A percentile compares a stretch with the other conserved stretches of the same genome.
These are phyloP conservation scores for Sphenodon punctatus DNA, from an alignment of 2,797 vertebrate species.

Conservation along the genomic window DNA sequence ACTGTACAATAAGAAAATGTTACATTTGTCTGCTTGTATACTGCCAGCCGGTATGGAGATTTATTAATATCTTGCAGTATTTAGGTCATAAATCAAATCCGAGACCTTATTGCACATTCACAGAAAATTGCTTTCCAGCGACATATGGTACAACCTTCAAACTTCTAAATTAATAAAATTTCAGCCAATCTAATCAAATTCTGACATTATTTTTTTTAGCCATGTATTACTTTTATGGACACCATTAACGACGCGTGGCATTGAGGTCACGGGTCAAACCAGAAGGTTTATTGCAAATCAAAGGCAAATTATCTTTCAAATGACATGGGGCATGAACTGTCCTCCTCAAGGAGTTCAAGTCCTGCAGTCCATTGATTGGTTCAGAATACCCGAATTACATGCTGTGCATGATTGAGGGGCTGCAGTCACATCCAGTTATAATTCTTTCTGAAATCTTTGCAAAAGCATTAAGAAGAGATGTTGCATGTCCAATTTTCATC, in stretches of 20 bases:
- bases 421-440: neutral
- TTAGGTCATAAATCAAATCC: conserved; percentile 72
- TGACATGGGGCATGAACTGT: neutral
- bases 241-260: conserved; percentile 23
- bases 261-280: conserved; percentile 36
- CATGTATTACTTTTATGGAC: conserved; percentile 54
- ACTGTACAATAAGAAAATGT: conserved; percentile 51
- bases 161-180: conserved; percentile 72
- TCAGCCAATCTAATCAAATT: conserved; percentile 58
- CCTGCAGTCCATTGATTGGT: neutral
- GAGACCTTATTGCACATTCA: conserved; percentile 65
- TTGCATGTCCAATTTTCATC: too few relatives aligned
- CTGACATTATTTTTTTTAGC: conserved; percentile 42
- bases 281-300: conserved; percentile 53
- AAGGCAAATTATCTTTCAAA: conserved; percentile 55
- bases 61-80: conserved; percentile 71
- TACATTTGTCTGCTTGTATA: conserved; percentile 56
- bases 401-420: neutral
- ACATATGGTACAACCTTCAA: conserved; percentile 73
- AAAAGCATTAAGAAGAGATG: too few relatives aligned
- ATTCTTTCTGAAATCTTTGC: neutral
- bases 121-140: conserved; percentile 72
- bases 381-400: conserved; percentile 26
- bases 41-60: conserved; percentile 62
- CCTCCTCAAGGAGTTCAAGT: neutral